A percentile compares a stretch with the other conserved stretches of the same genome.
Conservation (phyloP, 2,797 vertebrate species). For the Astyanax mexicanus region DNA sequence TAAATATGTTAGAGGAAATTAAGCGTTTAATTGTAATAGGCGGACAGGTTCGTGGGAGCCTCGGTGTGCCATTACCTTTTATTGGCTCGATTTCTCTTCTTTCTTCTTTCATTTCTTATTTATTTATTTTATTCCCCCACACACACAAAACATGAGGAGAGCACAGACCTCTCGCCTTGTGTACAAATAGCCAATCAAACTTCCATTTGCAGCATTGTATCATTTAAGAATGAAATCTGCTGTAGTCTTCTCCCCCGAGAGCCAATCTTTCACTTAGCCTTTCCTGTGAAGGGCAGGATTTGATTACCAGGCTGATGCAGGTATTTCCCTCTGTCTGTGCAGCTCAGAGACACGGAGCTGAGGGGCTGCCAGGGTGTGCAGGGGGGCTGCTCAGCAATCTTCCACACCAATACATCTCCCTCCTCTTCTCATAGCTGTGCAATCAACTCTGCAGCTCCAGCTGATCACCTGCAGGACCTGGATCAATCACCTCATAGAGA, state of each 20-base stretch:
- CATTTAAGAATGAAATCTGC: constrained; percentile 54
- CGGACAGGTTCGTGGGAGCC: background rate
- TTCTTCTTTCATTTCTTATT: background rate
- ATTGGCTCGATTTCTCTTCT: background rate
- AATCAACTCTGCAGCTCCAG: constrained; percentile 7
- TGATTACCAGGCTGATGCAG: constrained; percentile 79
- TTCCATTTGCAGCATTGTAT: constrained; percentile 55
- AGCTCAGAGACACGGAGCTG: constrained; percentile 76
- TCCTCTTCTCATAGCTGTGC: constrained; percentile 9
- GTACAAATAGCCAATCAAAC: constrained; percentile 48
- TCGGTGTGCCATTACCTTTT: constrained; percentile 2
- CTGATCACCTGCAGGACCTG: background rate
- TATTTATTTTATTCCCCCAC: background rate
- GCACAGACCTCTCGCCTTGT: constrained; percentile 22
- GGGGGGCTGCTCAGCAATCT: constrained; percentile 76
- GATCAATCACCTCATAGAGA: background rate
- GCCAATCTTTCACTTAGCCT: constrained; percentile 68
- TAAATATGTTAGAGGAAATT: background rate
- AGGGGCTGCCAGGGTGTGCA: constrained; percentile 72
- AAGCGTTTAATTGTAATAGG: background rate
- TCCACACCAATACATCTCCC: constrained; percentile 60
- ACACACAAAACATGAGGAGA: background rate
- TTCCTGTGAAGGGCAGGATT: constrained; percentile 76
- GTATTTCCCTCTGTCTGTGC: constrained; percentile 75
- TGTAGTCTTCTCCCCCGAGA: constrained; percentile 65